These are phyloP conservation scores for Dryocosmus kuriphilus DNA, from an alignment of 2,888 invertebrate genomes.

Conservation along the genomic window DNA sequence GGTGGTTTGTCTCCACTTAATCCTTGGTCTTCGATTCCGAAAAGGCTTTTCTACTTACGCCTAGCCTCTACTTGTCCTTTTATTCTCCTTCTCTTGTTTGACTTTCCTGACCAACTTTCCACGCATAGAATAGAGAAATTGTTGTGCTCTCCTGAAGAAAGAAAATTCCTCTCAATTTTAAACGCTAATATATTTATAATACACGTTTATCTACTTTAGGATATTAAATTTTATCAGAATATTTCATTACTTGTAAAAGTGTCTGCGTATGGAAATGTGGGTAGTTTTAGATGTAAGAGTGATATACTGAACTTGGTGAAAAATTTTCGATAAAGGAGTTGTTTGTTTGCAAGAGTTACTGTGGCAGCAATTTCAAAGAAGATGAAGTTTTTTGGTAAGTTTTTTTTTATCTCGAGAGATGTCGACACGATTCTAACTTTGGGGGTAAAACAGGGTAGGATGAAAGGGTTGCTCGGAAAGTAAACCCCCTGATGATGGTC, in stretches of 20 bases:
- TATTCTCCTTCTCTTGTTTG: not conserved
- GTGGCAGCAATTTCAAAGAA: not conserved
- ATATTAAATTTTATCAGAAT: no score
- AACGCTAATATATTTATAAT: not conserved
- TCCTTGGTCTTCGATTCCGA: conserved; percentile 31
- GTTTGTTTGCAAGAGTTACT: not conserved
- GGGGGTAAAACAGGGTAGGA: conserved; percentile 58
- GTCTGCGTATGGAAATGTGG: no score
- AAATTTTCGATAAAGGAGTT: no score
- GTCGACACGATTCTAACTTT: not conserved
- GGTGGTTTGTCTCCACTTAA: conserved; percentile 37
- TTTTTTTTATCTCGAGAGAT: not conserved
- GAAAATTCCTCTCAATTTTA: not conserved
- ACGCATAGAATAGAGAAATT: not conserved
- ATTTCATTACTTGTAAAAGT: no score
- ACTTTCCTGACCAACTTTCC: conserved; percentile 31
- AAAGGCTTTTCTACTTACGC: conserved; percentile 8
- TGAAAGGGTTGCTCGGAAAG: not conserved
- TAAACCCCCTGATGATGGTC: not conserved
- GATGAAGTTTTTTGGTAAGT: not conserved
- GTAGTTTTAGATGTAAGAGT: no score
- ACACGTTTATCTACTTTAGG: no score
- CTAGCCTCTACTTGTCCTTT: conserved; percentile 10
- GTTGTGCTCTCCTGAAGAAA: not conserved
- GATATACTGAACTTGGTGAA: no score